Conservation (phyloP, 2,888 invertebrate genomes). For the Dynastes tityus region DNA sequence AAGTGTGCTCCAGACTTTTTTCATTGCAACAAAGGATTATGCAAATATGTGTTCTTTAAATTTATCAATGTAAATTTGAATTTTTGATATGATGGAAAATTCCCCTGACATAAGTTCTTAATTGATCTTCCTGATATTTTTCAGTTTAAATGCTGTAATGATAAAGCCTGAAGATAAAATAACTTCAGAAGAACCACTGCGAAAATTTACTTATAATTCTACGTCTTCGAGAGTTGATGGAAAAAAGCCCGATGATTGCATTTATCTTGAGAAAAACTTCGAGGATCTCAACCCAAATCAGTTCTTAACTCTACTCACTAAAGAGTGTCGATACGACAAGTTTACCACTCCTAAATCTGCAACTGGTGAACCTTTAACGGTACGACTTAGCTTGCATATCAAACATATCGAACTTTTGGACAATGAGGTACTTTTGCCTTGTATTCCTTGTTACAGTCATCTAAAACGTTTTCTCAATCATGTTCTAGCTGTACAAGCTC, state of each 20-base stretch:
- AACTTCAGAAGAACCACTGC: no score
- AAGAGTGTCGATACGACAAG: slow-evolving; percentile 85
- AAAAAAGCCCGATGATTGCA: slow-evolving; percentile 26
- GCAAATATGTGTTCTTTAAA: no score
- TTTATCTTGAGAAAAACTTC: slow-evolving; percentile 35
- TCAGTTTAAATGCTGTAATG: no score
- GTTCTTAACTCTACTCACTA: slow-evolving; percentile 79
- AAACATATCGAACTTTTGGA: slow-evolving; percentile 88
- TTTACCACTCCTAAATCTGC: slow-evolving; percentile 75
- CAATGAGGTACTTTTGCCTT: slow-evolving; percentile 70
- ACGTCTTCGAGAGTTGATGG: neutral
- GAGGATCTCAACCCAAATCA: slow-evolving; percentile 82
- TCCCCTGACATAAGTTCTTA: no score
- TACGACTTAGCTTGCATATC: slow-evolving; percentile 84
- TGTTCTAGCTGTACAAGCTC: slow-evolving; percentile 84
- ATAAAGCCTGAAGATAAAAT: no score
- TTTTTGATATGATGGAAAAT: no score
- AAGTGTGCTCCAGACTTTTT: no score
- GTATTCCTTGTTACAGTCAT: neutral
- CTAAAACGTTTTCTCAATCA: neutral
- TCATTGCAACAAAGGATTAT: no score
- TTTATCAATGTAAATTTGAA: no score
- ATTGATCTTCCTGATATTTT: no score
- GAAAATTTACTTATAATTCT: no score
- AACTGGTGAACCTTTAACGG: slow-evolving; percentile 77